phyloP scores from a whole-genome alignment of 2,113 vertebrate species.

The Budorcas taxicolor region DNA sequence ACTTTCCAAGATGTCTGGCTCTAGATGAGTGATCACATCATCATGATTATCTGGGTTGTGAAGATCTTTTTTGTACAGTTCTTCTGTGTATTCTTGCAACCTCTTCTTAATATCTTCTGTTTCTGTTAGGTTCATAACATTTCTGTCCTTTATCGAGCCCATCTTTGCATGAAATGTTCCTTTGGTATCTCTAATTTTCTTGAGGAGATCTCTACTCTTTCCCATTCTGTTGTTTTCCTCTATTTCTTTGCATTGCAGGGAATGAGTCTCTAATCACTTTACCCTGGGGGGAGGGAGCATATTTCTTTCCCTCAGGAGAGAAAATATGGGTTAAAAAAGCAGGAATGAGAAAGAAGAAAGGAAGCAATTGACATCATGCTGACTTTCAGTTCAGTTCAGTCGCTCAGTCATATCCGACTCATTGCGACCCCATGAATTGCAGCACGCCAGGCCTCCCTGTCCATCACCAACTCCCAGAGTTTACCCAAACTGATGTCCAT shows the following conservation, averaged over 20 bases:
- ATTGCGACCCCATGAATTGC: neutral
- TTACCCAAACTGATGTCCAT: neutral
- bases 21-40: too few species aligned
- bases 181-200: too few species aligned
- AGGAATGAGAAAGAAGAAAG: neutral
- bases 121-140: too few species aligned
- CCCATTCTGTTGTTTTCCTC: too few species aligned
- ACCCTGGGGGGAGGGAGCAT: neutral
- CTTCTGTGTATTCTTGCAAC: too few species aligned
- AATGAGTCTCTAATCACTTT: neutral
- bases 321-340: neutral
- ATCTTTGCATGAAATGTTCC: too few species aligned
- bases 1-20: too few species aligned
- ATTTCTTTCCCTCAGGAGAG: neutral
- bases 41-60: too few species aligned
- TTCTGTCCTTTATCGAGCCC: too few species aligned
- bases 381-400: neutral
- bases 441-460: neutral
- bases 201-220: too few species aligned
- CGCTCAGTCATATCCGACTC: rapidly evolving
- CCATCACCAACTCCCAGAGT: neutral
- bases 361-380: neutral
- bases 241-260: neutral
- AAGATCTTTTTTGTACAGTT: too few species aligned
- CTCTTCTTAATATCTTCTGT: too few species aligned